These are phyloP conservation scores for Aricia artaxerxes DNA, from an alignment of 2,888 invertebrate species.

Conservation along the genomic window DNA sequence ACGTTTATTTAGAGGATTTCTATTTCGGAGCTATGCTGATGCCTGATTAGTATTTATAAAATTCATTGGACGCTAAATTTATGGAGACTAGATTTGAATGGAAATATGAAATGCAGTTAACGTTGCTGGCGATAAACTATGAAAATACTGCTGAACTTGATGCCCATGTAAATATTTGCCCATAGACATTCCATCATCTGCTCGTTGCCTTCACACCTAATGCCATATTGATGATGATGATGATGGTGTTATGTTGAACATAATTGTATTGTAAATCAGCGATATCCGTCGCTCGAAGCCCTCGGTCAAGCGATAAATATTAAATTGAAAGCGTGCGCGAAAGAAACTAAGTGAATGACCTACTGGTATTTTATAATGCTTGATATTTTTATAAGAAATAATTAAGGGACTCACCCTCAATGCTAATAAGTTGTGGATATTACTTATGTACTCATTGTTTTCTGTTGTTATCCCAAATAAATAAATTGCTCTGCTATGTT, in stretches of 20 bases:
- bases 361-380: background rate
- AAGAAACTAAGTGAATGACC: constrained; percentile 3
- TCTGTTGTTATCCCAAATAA: no score
- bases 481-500: background rate
- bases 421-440: no score
- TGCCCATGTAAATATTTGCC: background rate
- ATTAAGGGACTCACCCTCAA: no score
- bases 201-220: background rate
- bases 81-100: background rate
- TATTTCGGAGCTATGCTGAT: background rate
- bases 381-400: no score
- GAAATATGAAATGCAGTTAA: background rate
- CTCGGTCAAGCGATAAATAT: constrained; percentile 11
- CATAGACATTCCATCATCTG: background rate
- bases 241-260: background rate
- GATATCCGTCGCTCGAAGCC: background rate
- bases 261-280: background rate
- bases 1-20: background rate
- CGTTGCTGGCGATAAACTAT: background rate
- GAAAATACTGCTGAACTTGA: background rate
- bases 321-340: constrained; percentile 16
- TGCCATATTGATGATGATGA: constrained; percentile 7
- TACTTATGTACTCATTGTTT: no score
- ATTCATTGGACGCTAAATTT: background rate
- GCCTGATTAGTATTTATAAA: background rate